Evolutionary conservation across 1,140 invertebrate genomes (phyloP).

Genomic region (Prorops nasuta): DNA sequence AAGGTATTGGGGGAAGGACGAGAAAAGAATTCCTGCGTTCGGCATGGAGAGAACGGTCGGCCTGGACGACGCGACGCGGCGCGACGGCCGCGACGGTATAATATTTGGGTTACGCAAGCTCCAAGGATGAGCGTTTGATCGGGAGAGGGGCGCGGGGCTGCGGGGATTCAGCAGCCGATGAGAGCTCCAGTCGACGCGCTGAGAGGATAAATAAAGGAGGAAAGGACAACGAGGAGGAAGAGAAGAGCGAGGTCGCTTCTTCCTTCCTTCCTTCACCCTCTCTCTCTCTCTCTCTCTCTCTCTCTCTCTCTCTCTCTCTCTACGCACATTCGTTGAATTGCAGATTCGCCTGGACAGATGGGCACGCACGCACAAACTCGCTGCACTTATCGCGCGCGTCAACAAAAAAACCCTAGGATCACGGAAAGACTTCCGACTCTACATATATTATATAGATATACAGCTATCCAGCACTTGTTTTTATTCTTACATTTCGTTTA

Average conservation of each 20-base stretch:
- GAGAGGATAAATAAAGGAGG: slow-evolving; percentile 14
- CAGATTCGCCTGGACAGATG: slow-evolving; percentile 48
- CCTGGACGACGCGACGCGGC: too few species aligned
- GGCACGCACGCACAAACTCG: slow-evolving; percentile 40
- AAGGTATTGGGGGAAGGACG: slow-evolving; percentile 21
- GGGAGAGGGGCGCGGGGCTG: neutral
- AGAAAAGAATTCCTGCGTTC: slow-evolving; percentile 20
- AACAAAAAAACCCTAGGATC: slow-evolving; percentile 30
- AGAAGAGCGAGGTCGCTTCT: slow-evolving; percentile 2
- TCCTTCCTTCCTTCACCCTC: slow-evolving; percentile 11
- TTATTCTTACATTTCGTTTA: slow-evolving; percentile 17
- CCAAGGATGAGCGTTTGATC: too few species aligned
- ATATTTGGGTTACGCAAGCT: slow-evolving; percentile 32
- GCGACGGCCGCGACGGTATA: slow-evolving; percentile 22
- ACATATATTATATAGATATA: slow-evolving; percentile 15
- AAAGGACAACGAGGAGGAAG: slow-evolving; percentile 16
- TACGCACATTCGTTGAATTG: slow-evolving; percentile 44
- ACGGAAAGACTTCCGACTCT: slow-evolving; percentile 26
- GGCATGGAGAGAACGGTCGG: too few species aligned
- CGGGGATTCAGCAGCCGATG: neutral
- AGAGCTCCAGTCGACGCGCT: slow-evolving; percentile 11
- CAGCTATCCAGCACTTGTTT: too few species aligned
- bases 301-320: neutral
- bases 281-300: slow-evolving; percentile 1
- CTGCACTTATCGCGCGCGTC: slow-evolving; percentile 32